A percentile compares a stretch with the other conserved stretches of the same genome.
Conservation (phyloP, 2,797 vertebrate genomes). For the Premnoplex brunnescens region DNA sequence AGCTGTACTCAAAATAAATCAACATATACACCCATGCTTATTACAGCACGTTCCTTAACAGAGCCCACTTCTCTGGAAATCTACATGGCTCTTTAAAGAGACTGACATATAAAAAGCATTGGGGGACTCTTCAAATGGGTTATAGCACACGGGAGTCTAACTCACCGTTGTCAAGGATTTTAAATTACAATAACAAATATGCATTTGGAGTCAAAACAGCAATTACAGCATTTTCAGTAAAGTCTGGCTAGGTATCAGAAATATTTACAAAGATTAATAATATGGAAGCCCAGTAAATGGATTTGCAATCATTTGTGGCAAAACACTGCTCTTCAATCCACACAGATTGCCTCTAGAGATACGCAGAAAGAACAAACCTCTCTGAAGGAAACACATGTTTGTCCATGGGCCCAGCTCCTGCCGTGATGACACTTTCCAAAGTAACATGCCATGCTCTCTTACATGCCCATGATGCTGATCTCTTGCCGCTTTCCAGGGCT, state of each 20-base stretch:
- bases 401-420: not conserved
- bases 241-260: not conserved
- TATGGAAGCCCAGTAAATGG: not conserved
- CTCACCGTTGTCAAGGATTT: not conserved
- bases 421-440: not conserved
- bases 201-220: not conserved
- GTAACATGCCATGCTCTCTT: not conserved
- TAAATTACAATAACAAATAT: not conserved
- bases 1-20: not conserved
- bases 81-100: not conserved
- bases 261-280: not conserved
- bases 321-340: not conserved
- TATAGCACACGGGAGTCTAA: not conserved
- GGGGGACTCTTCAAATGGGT: not conserved
- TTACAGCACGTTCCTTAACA: not conserved
- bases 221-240: not conserved
- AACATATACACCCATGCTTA: not conserved
- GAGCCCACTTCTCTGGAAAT: not conserved
- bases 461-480: accelerated
- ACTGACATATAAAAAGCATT: not conserved
- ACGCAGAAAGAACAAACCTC: not conserved
- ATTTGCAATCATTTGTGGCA: not conserved
- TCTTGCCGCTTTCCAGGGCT: not conserved
- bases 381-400: not conserved
- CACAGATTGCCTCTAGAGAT: accelerated